Evolutionary conservation across 2,797 vertebrate species (phyloP), one percentile per base, ranked within the genome.

Genomic region (Scomberomorus guttatus): DNA sequence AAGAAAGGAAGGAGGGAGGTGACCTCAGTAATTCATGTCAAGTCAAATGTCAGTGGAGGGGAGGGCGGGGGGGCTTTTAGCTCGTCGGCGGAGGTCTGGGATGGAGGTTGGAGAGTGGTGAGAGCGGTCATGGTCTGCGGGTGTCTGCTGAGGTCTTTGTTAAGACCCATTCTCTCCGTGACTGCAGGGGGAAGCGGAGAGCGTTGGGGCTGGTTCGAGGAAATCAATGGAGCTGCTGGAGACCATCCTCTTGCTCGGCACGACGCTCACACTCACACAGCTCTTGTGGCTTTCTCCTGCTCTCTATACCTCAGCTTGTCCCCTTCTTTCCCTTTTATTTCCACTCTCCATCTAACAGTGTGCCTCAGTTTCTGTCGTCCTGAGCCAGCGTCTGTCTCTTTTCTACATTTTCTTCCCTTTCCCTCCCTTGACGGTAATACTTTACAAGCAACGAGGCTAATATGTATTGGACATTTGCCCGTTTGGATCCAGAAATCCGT

Each of bases 191-290:
- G 81, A 73, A 59, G 76, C 57, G 57, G 46, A 46, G 66, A 73
- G 82, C 69, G 68, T 60, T 32, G 77, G 81, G 82, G 82, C 77
- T 60, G 29, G 84, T 32, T 50, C 46, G 32, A 82, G 85, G 27
- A 91, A 93, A 94, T 95, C 94, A 90, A 94, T 95, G 86, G 78
- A 92, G 83, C 93, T 82, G 91, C 87, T 77, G 94, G 94, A 92
- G 83, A 77, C 87, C 90, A 77, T 92, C 89, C 89, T 90, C 80
- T 81, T 70, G 22, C 86, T 70, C 87, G 22, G 84, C 88, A 90
- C 75, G 85, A 39, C 64, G 60, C 77, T 84, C 75, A 72, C 89
- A 83, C 83, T 86, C 85, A 74, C 70, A 75, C 78, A 14, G 86
- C 85, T 85, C 73, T 72, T 32, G 2, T 6, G 37, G 82, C 85